A percentile compares a stretch with the other conserved stretches of the same genome.
phyloP scores from a whole-genome alignment of 2,888 invertebrate species.

The Caenorhabditis becei region DNA sequence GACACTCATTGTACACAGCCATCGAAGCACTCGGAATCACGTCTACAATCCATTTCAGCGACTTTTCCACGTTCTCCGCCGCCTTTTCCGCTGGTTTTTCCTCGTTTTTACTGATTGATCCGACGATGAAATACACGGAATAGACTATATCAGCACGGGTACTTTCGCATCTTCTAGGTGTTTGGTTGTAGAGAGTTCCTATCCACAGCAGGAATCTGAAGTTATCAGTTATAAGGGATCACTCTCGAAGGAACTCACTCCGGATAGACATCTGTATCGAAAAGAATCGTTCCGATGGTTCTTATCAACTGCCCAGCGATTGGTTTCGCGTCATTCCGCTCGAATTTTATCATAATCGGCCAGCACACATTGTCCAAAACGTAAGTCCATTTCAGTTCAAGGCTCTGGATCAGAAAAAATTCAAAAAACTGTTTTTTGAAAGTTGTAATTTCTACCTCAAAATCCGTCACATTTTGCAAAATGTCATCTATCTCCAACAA shows the following conservation, averaged over 20 bases:
- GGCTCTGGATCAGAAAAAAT: constrained; percentile 1
- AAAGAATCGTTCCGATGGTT: constrained; percentile 23
- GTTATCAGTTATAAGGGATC: too few species aligned
- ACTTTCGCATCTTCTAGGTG: constrained; percentile 10
- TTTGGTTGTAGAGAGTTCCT: constrained; percentile 19
- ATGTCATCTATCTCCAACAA: constrained; percentile 26
- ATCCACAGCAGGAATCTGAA: constrained; percentile 43
- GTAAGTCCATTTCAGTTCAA: constrained; percentile 32
- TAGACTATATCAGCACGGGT: constrained; percentile 29
- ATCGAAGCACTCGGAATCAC: constrained; percentile 25
- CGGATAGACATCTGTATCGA: constrained; percentile 18
- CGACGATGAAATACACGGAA: constrained; percentile 27
- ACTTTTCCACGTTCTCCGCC: constrained; percentile 21
- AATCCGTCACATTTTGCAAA: constrained; percentile 11
- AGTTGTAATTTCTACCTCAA: constrained; percentile 27
- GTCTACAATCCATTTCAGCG: constrained; percentile 38
- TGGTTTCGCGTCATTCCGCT: constrained; percentile 22
- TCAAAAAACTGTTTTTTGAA: not conserved
- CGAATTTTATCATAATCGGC: constrained; percentile 33
- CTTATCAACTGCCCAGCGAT: constrained; percentile 18
- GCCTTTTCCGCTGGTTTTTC: constrained; percentile 4
- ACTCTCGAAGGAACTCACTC: constrained; percentile 29
- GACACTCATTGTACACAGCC: constrained; percentile 33
- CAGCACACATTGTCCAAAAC: constrained; percentile 43
- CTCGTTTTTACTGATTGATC: constrained; percentile 13